Percentiles rank a stretch among this genome's conserved stretches.
These are phyloP conservation scores for Stenolophus ochropezus DNA, from an alignment of 2,888 invertebrate species.

Conservation along the genomic window DNA sequence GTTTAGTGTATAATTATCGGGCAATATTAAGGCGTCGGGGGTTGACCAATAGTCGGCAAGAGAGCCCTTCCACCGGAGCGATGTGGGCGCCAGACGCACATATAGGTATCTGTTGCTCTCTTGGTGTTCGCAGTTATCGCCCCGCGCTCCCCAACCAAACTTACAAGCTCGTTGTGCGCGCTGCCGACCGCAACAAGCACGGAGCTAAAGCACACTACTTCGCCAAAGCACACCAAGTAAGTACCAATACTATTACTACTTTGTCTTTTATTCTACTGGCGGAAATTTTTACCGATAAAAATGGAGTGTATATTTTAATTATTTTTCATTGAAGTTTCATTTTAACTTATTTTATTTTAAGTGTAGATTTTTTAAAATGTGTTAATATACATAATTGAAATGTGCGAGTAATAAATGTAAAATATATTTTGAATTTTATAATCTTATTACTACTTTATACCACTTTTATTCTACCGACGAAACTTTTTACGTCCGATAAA, in stretches of 20 bases:
- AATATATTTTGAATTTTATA: too few species aligned
- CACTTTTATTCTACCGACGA: too few species aligned
- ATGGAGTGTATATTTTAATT: too few species aligned
- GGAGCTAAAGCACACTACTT: neutral
- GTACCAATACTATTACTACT: neutral
- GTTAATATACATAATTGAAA: too few species aligned
- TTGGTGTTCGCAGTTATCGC: slow-evolving; percentile 48
- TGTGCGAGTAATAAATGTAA: too few species aligned
- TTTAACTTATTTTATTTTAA: too few species aligned
- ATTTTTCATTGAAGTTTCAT: too few species aligned
- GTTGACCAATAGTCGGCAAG: slow-evolving; percentile 53
- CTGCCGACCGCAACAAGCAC: slow-evolving; percentile 13
- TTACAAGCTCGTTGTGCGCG: slow-evolving; percentile 49
- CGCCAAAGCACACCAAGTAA: slow-evolving; percentile 8
- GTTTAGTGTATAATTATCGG: slow-evolving; percentile 56
- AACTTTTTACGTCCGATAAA: too few species aligned
- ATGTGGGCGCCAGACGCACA: slow-evolving; percentile 50
- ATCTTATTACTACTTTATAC: too few species aligned
- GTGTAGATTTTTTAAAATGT: too few species aligned
- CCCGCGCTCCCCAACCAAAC: slow-evolving; percentile 61
- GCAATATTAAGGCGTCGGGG: slow-evolving; percentile 55
- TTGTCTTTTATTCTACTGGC: neutral
- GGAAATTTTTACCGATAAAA: too few species aligned
- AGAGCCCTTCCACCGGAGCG: slow-evolving; percentile 52
- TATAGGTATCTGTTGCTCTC: slow-evolving; percentile 59